Conservation (phyloP, 2,113 vertebrate species). For the Jacana jacana region DNA sequence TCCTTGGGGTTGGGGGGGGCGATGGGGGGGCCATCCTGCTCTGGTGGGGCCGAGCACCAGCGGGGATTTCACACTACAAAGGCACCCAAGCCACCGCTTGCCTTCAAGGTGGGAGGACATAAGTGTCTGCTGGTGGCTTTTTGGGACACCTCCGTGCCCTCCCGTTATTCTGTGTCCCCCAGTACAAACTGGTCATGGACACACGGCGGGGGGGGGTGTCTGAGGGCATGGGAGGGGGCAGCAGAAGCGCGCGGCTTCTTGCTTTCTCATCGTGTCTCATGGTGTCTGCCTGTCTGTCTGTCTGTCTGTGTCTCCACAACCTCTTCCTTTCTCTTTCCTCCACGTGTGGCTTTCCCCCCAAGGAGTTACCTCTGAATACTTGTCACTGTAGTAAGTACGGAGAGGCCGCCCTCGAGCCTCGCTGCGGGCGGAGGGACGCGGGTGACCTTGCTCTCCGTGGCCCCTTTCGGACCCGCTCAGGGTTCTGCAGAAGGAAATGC, state of each 20-base stretch:
- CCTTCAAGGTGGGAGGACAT: neutral
- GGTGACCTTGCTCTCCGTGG: neutral
- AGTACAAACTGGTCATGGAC: neutral
- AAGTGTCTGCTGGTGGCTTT: rapidly evolving
- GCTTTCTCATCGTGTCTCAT: conserved; percentile 62
- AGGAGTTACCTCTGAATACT: conserved; percentile 87
- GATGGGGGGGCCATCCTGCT: rapidly evolving
- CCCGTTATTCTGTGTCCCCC: rapidly evolving
- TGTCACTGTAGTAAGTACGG: conserved; percentile 91
- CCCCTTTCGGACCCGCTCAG: neutral
- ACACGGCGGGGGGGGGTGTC: rapidly evolving
- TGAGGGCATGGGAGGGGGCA: neutral
- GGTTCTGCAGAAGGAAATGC: neutral
- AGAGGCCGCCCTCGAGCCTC: conserved; percentile 59
- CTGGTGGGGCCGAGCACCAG: rapidly evolving
- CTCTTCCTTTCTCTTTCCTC: conserved; percentile 79
- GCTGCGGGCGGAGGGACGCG: neutral
- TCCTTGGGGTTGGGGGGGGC: neutral
- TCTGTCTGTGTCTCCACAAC: conserved; percentile 76
- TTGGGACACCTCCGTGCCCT: neutral
- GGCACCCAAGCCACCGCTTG: rapidly evolving
- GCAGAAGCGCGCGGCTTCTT: neutral
- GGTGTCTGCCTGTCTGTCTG: conserved; percentile 70
- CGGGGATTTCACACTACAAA: rapidly evolving
- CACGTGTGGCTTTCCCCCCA: conserved; percentile 76